phyloP scores from a whole-genome alignment of 2,113 vertebrate genomes.

The Odocoileus hemionus region DNA sequence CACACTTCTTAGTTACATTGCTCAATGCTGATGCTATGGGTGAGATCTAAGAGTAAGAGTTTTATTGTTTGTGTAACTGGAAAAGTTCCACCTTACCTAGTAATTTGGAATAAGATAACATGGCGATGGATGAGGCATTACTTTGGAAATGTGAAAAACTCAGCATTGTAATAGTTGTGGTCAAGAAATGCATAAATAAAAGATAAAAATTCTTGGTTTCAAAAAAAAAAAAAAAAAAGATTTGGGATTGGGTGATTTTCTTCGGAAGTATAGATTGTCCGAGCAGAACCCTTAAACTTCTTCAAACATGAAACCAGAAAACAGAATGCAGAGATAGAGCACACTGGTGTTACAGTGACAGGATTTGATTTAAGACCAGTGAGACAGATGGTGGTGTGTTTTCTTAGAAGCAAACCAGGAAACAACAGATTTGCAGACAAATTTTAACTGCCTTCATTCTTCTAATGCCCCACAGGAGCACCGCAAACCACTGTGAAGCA shows the following conservation, averaged over 20 bases:
- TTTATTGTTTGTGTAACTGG: too few relatives aligned
- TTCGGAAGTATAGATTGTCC: not conserved
- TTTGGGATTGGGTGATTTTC: not conserved
- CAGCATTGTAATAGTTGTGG: too few relatives aligned
- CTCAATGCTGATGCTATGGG: too few relatives aligned
- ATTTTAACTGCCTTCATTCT: constrained; percentile 64
- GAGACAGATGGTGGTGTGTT: constrained; percentile 63
- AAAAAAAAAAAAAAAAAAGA: constrained; percentile 43
- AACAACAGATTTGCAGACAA: constrained; percentile 70
- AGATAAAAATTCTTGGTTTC: too few relatives aligned
- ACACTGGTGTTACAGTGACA: not conserved
- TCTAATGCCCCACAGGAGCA: constrained; percentile 49
- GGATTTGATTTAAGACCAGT: constrained; percentile 62
- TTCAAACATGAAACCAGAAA: constrained; percentile 47
- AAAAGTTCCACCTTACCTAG: too few relatives aligned
- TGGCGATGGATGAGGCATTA: too few relatives aligned
- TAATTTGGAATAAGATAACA: too few relatives aligned
- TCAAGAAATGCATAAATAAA: too few relatives aligned
- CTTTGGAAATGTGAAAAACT: too few relatives aligned
- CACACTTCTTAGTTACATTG: too few relatives aligned
- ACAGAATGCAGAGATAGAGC: constrained; percentile 22
- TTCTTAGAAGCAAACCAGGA: constrained; percentile 65
- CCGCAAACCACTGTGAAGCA: constrained; percentile 24
- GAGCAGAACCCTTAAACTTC: not conserved
- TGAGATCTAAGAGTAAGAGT: too few relatives aligned